Conservation (phyloP, 2,113 vertebrate species). For the Microtus oregoni region DNA sequence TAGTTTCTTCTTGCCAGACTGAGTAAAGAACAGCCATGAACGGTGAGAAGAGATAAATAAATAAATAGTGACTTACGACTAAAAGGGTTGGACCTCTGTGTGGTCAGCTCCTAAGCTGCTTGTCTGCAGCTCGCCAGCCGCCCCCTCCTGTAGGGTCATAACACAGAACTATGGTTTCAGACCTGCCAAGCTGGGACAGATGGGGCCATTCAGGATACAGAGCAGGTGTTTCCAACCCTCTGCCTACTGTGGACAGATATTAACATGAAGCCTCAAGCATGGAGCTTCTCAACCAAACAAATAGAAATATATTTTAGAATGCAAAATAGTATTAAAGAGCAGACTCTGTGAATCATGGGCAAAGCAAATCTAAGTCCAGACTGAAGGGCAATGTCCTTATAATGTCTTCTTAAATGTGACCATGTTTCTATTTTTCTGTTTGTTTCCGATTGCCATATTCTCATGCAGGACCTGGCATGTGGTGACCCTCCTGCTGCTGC, state of each 20-base stretch:
- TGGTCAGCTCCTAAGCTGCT: not conserved
- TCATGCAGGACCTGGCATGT: not conserved
- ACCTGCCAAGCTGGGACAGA: not conserved
- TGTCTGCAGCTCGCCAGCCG: not conserved
- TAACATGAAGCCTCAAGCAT: not conserved
- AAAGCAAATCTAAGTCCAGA: not conserved
- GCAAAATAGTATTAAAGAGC: not conserved
- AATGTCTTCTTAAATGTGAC: not conserved
- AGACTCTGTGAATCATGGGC: not conserved
- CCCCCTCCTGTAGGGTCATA: not conserved
- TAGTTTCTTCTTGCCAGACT: constrained; percentile 28
- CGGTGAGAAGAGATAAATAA: constrained; percentile 56
- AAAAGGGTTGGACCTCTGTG: not conserved
- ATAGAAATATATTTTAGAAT: constrained; percentile 50
- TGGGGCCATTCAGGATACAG: constrained; percentile 35
- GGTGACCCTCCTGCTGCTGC: not conserved
- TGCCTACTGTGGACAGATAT: constrained; percentile 63
- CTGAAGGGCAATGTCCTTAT: not conserved
- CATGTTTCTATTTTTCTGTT: not conserved
- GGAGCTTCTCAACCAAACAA: constrained; percentile 28
- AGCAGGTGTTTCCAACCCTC: constrained; percentile 22
- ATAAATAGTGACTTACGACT: not conserved
- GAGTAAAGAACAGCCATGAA: constrained; percentile 7
- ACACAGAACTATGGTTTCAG: not conserved
- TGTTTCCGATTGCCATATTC: not conserved